Evolutionary conservation across 2,113 vertebrate genomes (phyloP).

Genomic region (Ptilonorhynchus violaceus): DNA sequence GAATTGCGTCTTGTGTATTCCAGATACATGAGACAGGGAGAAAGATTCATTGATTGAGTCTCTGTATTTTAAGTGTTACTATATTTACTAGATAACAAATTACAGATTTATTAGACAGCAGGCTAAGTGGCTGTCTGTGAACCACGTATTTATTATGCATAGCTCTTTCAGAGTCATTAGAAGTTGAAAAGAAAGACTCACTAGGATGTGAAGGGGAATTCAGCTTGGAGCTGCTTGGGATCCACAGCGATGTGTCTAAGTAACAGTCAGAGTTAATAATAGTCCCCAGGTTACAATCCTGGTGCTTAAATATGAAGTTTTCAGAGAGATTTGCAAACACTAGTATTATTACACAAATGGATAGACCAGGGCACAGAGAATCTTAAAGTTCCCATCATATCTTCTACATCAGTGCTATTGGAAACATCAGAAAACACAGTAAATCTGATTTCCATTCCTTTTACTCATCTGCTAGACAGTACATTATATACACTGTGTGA

Average conservation of each 20-base stretch:
- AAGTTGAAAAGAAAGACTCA: constrained; percentile 10
- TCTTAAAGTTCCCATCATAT: background rate
- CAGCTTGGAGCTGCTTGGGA: background rate
- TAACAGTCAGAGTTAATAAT: background rate
- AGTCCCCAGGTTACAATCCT: background rate
- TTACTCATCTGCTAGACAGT: background rate
- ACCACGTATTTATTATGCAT: constrained; percentile 50
- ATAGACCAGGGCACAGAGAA: background rate
- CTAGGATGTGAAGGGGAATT: background rate
- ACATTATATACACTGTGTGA: background rate
- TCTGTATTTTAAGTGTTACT: constrained; percentile 66
- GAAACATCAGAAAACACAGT: background rate
- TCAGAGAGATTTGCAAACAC: background rate
- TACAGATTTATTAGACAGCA: constrained; percentile 58
- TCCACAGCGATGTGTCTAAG: background rate
- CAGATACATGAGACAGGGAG: background rate
- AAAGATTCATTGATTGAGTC: constrained; percentile 36
- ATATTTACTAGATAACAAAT: constrained; percentile 61
- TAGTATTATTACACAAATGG: background rate
- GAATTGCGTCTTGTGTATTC: background rate
- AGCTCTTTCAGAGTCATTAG: constrained; percentile 3
- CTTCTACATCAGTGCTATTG: background rate
- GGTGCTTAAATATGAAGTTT: background rate
- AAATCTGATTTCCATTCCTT: background rate
- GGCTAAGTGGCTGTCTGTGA: constrained; percentile 48